Base-by-base conservation (phyloP, 2,113 vertebrate species). In the Piprites chloris region DNA sequence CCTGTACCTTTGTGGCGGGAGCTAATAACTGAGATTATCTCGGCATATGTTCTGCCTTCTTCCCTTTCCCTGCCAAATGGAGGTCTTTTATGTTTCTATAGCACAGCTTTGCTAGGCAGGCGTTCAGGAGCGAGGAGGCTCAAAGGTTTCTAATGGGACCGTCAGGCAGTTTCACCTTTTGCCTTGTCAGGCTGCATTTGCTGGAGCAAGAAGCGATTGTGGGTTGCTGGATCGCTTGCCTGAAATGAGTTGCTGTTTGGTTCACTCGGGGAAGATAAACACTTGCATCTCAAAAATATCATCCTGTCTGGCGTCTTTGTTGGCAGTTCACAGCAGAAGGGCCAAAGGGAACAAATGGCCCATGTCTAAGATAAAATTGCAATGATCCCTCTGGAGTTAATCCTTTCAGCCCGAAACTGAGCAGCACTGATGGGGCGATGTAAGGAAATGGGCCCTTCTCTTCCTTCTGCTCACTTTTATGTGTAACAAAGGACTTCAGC, bases 151-250 rank as follows among this genome's bases (percentile, higher is more conserved):
- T 84, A 30, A 61, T 77, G 68, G 87, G 35, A 52, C 78, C 76
- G 27, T 69, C 81, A 74, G 85, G 41, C 52, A 62, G 44, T 50
- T 94, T 79, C 83, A 81, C 80, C 95, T 90, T 87, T 93, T 94
- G 52, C 87, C 44, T 84, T 71, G 66, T 83, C 82, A 67, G 55
- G 83, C 87, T 83, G 74, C 62, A 9, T 78, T 85, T 91, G 73
- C 67, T 65, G 50, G 75, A 85, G 75, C 19, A 10, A 74, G 82
- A 69, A 85, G 78, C 16, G 19, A 32, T 69, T 85, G 71, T 27
- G 91, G 76, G 82, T 58, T 95, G 67, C 65, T 87, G 95, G 78
- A 75, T 96, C 86, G 85, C 82, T 93, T 90, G 80, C 79, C 85
- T 93, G 75, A 67, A 90, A 77, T 80, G 68, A 95, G 84, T 30